Conservation (phyloP, 2,113 vertebrate genomes). For the Dipodomys spectabilis region DNA sequence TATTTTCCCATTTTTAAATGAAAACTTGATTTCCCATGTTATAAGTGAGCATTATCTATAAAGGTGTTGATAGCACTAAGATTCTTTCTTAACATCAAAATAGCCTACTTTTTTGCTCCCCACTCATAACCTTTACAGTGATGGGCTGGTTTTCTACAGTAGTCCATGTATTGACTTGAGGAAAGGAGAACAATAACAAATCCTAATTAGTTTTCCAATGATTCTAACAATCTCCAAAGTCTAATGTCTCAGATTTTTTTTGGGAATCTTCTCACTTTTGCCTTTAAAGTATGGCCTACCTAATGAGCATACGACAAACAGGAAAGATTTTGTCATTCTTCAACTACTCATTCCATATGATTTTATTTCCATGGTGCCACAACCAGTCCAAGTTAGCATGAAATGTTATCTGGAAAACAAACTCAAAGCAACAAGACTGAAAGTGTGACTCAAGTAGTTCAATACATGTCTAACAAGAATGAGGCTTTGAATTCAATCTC, state of each 20-base stretch:
- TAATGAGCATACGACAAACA: background rate
- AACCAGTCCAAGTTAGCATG: background rate
- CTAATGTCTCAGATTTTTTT: background rate
- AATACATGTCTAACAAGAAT: too few species aligned
- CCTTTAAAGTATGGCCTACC: background rate
- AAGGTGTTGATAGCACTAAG: background rate
- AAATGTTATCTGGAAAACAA: too few species aligned
- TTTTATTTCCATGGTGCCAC: background rate
- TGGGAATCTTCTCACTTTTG: background rate
- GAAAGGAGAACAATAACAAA: background rate
- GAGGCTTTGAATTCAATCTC: too few species aligned
- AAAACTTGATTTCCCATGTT: conserved; percentile 58
- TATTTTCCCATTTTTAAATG: conserved; percentile 13
- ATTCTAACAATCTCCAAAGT: background rate
- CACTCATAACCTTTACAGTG: background rate
- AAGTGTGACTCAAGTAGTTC: too few species aligned
- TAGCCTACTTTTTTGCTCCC: background rate
- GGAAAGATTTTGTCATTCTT: background rate
- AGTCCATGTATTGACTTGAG: background rate
- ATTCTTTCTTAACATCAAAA: conserved; percentile 2
- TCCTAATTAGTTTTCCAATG: background rate
- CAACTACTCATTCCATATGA: background rate
- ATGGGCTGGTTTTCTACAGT: conserved; percentile 3
- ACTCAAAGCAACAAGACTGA: too few species aligned
- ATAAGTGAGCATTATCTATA: conserved; percentile 10